These are phyloP conservation scores for Progne subis DNA, from an alignment of 2,113 vertebrate genomes.

Conservation along the genomic window DNA sequence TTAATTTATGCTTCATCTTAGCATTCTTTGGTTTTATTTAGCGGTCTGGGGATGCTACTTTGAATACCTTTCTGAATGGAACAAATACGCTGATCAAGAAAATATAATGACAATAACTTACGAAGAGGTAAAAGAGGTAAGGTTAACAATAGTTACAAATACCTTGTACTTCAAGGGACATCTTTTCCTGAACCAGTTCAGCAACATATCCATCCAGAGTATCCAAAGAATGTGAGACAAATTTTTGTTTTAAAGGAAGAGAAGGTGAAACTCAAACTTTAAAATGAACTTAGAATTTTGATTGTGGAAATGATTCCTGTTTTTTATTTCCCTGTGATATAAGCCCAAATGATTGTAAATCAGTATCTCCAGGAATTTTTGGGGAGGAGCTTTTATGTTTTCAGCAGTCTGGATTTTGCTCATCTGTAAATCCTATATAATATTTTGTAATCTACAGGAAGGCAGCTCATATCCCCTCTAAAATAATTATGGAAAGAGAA, in stretches of 20 bases:
- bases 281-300: neutral
- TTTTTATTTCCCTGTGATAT: neutral
- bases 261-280: neutral
- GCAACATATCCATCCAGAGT: neutral
- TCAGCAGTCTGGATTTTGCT: neutral
- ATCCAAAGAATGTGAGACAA: neutral
- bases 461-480: neutral
- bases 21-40: conserved; percentile 1
- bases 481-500: neutral
- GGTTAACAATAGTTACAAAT: neutral
- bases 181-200: neutral
- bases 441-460: neutral
- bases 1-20: neutral
- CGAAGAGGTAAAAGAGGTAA: conserved; percentile 81
- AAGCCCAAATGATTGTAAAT: neutral
- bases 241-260: neutral
- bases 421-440: neutral
- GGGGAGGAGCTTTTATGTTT: neutral
- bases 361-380: neutral
- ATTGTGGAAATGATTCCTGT: neutral
- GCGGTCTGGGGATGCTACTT: conserved; percentile 80
- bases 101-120: conserved; percentile 78
- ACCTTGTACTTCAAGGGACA: neutral
- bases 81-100: conserved; percentile 69
- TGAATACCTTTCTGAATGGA: conserved; percentile 76